phyloP scores from a whole-genome alignment of 2,113 vertebrate species.

The Ciconia stormi region DNA sequence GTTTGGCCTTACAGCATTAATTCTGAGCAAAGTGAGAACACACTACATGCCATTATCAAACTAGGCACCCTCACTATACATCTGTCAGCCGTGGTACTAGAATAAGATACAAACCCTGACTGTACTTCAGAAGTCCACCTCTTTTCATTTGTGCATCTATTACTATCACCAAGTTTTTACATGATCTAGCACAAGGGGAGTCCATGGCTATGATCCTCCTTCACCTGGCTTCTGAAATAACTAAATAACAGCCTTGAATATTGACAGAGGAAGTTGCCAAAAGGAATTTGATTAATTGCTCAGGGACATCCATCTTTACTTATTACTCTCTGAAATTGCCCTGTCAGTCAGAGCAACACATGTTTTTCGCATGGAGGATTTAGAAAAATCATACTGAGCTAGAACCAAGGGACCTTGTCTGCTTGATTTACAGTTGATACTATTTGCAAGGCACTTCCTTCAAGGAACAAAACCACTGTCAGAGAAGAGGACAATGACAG shows the following conservation, averaged over 20 bases:
- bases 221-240: conserved; percentile 12
- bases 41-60: background rate
- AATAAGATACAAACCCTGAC: background rate
- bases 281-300: conserved; percentile 31
- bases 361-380: background rate
- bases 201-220: background rate
- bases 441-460: background rate
- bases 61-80: background rate
- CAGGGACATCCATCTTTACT: background rate
- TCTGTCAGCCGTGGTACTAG: background rate
- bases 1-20: background rate
- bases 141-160: background rate
- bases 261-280: background rate
- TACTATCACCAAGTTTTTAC: background rate
- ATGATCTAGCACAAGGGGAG: background rate
- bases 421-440: background rate
- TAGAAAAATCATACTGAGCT: background rate
- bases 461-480: background rate
- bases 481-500: background rate
- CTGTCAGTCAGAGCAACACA: conserved; percentile 26
- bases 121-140: background rate
- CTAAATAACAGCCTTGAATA: background rate
- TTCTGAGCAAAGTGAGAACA: background rate
- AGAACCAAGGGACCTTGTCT: background rate
- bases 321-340: background rate